Percentiles rank a stretch among this genome's conserved stretches.
Conservation (phyloP, 2,888 invertebrate species). For the Lobophora halterata region DNA sequence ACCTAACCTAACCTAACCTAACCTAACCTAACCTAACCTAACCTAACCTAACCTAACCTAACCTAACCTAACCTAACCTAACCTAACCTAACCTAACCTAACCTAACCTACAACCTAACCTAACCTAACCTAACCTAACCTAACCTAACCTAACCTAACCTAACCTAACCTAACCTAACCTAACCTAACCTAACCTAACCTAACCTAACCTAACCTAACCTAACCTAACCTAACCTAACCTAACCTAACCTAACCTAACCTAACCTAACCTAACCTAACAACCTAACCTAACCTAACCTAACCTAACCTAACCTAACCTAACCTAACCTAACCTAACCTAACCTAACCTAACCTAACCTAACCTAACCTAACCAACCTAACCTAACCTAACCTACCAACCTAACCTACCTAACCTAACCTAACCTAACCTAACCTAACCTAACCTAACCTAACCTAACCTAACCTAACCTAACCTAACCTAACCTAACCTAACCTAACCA, state of each 20-base stretch:
- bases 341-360: conserved; percentile 6
- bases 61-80: conserved; percentile 10
- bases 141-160: conserved; percentile 11
- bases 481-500: conserved; percentile 11
- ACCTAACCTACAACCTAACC: conserved; percentile 16
- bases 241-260: conserved; percentile 10
- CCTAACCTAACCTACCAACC: conserved; percentile 2
- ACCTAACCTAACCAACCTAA: conserved; percentile 1
- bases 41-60: conserved; percentile 9
- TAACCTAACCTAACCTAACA: conserved; percentile 12
- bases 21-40: conserved; percentile 10
- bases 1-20: conserved; percentile 15
- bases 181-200: conserved; percentile 17
- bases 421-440: conserved; percentile 12
- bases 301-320: conserved; percentile 10
- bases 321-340: conserved; percentile 11
- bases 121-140: conserved; percentile 14
- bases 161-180: conserved; percentile 11
- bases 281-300: conserved; percentile 9
- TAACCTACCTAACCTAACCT: conserved; percentile 12
- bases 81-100: conserved; percentile 15
- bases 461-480: conserved; percentile 12
- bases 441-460: conserved; percentile 12
- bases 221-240: conserved; percentile 10
- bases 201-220: conserved; percentile 17